Evolutionary conservation across 92 coral and sea anemone genomes (phyloP), one percentile per base, ranked within the genome.

Genomic region (Parazoanthus swiftii): DNA sequence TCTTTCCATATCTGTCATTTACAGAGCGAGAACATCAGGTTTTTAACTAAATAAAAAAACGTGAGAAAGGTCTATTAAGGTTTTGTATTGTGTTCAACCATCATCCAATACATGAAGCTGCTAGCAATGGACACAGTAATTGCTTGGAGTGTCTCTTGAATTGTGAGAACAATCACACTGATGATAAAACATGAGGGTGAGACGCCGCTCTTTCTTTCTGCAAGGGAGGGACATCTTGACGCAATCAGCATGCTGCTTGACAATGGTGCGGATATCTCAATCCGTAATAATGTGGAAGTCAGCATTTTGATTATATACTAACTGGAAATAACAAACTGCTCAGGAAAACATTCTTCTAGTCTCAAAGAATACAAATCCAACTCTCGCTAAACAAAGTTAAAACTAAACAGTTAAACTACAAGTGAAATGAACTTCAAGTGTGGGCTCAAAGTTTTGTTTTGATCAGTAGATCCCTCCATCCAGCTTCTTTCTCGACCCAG

Each of bases 91-190:
- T 73, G 18, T 26, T 71, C 20, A 8, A 25, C 8, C 23, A 25
- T 46, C 93, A 91, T 67, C 96, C 96, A 7, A 83, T 93, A 29
- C 98, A 95, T 21, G 94, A 92, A 51, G 98, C 98, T 11, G 98
- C 98, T 15, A 81, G 81, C 18, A 82, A 72, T 15, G 98, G 98
- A 11, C 90, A 93, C 11, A 70, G 51, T 33, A 70, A 77, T 7
- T 95, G 98, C 68, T 75, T 93, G 2, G 77, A 84, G 15, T 65
- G 80, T 72, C 93, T 95, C 11, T 86, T 93, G 38, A 63, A 77
- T 37, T 80, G 85, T 43, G 85, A 80, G 21, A 88, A 86, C 42
- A 90, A 91, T 35, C 90, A 81, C 51, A 86, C 91, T 67, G 59
- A 93, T 86, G 91, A 94, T 68, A 85, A 88, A 50, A 80, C 98